Conservation (phyloP, 2,113 vertebrate species). For the Aythya baeri region DNA sequence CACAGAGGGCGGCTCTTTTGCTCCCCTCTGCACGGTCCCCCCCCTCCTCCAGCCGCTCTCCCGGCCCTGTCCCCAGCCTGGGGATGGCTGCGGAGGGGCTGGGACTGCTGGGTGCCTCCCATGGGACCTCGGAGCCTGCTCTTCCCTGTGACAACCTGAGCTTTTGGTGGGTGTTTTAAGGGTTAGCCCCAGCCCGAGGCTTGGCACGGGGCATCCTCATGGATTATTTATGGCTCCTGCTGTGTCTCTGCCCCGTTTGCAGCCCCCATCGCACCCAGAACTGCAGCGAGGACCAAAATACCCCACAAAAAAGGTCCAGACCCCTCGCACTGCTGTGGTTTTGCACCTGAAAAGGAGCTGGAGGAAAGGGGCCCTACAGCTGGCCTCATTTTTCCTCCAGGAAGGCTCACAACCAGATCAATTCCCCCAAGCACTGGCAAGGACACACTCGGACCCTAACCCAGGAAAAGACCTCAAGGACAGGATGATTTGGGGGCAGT, state of each 20-base stretch:
- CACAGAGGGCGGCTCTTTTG: not conserved
- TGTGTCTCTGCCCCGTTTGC: not conserved
- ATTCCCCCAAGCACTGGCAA: not conserved
- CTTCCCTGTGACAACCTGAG: not conserved
- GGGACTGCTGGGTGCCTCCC: not conserved
- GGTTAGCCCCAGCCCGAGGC: not conserved
- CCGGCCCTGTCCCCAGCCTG: not conserved
- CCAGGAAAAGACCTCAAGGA: not conserved
- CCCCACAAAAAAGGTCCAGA: not conserved
- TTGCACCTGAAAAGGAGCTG: no score
- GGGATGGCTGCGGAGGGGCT: not conserved
- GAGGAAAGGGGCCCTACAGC: fast-evolving
- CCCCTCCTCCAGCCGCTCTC: not conserved
- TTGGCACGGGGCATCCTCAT: not conserved
- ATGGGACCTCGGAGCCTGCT: not conserved
- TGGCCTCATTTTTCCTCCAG: not conserved
- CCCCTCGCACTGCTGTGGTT: fast-evolving
- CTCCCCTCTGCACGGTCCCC: not conserved
- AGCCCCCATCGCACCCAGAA: not conserved
- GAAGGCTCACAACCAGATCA: not conserved
- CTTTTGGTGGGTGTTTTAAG: not conserved
- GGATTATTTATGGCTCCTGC: not conserved
- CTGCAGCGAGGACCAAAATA: not conserved
- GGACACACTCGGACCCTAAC: not conserved
- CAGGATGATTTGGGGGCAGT: not conserved